Percentiles rank a stretch among this genome's conserved stretches.
Evolutionary conservation across 1,140 invertebrate species (phyloP).

Genomic region (Lepidostoma basale): DNA sequence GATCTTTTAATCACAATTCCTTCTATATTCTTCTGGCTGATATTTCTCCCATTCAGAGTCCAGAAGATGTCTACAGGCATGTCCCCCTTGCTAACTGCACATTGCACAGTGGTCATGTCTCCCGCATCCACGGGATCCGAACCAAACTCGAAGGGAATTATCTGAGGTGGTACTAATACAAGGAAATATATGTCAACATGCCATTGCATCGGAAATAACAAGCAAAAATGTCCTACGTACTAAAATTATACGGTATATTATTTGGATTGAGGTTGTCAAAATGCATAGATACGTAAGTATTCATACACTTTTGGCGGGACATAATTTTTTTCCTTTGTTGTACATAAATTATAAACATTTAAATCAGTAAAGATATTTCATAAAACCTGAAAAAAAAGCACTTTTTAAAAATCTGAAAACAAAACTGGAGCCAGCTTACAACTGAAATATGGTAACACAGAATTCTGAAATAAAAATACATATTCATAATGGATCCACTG

Average conservation of each 20-base stretch:
- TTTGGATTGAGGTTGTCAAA: background rate
- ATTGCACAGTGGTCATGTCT: constrained; percentile 74
- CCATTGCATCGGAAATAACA: background rate
- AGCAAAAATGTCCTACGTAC: too few relatives aligned
- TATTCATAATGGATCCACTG: too few relatives aligned
- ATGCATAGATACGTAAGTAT: constrained; percentile 10
- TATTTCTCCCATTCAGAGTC: constrained; percentile 67
- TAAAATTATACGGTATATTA: too few relatives aligned
- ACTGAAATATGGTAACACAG: too few relatives aligned
- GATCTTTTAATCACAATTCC: constrained; percentile 63
- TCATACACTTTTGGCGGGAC: constrained; percentile 39
- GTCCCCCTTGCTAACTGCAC: constrained; percentile 76
- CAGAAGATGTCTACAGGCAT: constrained; percentile 71
- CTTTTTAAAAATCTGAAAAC: background rate
- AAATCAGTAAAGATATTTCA: background rate
- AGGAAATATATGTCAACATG: background rate
- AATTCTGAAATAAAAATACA: too few relatives aligned
- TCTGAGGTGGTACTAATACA: constrained; percentile 53
- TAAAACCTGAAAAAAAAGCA: background rate
- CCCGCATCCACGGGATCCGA: constrained; percentile 75
- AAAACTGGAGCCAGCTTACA: too few relatives aligned
- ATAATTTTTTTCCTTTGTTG: constrained; percentile 1
- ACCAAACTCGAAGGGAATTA: constrained; percentile 70
- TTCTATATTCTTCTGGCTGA: constrained; percentile 54
- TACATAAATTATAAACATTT: background rate